Percentiles rank a stretch among this genome's conserved stretches.
These are phyloP conservation scores for Catamblyrhynchus diadema DNA, from an alignment of 2,797 vertebrate species.

Conservation along the genomic window DNA sequence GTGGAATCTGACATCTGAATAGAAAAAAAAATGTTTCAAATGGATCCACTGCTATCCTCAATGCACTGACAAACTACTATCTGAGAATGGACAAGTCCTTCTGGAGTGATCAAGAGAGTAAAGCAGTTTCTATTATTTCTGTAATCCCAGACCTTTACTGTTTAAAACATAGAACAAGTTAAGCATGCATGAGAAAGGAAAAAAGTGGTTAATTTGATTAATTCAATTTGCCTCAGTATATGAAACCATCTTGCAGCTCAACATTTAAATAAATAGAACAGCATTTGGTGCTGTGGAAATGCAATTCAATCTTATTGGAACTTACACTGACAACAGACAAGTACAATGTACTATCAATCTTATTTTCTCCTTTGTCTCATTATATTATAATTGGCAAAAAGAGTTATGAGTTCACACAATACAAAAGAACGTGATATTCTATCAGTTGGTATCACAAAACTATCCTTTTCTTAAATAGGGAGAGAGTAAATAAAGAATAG, in stretches of 20 bases:
- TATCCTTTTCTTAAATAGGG: neutral
- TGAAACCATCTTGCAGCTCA: neutral
- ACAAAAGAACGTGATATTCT: neutral
- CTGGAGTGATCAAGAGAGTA: neutral
- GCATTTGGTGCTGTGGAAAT: neutral
- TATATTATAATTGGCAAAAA: neutral
- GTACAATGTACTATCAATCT: neutral
- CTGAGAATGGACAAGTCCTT: neutral
- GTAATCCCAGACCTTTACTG: neutral
- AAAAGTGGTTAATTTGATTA: neutral
- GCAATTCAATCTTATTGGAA: neutral
- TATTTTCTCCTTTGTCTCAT: neutral
- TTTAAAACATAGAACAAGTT: neutral
- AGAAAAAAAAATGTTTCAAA: neutral
- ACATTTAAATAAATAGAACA: neutral
- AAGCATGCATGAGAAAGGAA: neutral
- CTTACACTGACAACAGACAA: neutral
- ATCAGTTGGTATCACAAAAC: neutral
- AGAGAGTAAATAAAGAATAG: slow-evolving; percentile 26
- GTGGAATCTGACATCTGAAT: neutral
- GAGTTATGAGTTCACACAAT: neutral
- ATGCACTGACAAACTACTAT: neutral
- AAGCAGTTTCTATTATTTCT: neutral
- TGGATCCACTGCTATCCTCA: neutral
- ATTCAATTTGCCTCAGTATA: neutral